Base-by-base conservation (phyloP, 2,113 vertebrate species). In the Scolopax mira region DNA sequence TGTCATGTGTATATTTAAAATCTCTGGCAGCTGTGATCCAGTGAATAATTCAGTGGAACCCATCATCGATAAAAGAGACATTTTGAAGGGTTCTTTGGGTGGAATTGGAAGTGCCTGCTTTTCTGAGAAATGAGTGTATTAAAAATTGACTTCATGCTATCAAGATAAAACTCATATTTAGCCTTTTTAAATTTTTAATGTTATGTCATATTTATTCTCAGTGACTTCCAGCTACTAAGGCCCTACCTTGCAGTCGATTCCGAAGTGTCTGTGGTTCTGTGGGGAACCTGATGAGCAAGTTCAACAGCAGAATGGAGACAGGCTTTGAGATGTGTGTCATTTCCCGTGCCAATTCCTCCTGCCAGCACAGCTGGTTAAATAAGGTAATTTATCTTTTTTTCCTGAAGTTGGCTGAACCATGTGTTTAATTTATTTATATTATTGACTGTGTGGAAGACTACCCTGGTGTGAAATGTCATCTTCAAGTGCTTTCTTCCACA, bases 11-110 rank as follows among this genome's bases (percentile, higher is more conserved):
- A 46, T 39, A 37, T 85, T 93, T 77, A 66, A 90, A 79, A 84
- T 79, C 93, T 61, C 69, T 18, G 51, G 89, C 96, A 96, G 91
- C 94, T 95, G 86, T 2, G 42, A 84, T 49, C 77, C 61, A 72
- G 94, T 96, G 93, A 96, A 96, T 95, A 96, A 96, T 95, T 94
- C 93, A 95, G 87, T 28, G 13, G 52, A 83, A 81, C 31, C 80
- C 89, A 83, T 92, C 78, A 42, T 27, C 0, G 7, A 90, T 87
- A 66, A 92, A 92, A 95, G 83, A 73, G 83, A 80, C 77, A 51
- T 62, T 96, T 57, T 95, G 93, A 94, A 95, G 93, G 77, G 87
- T 92, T 89, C 93, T 89, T 84, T 21, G 69, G 80, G 80, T 78
- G 69, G 65, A 89, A 83, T 18, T 67, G 77, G 37, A 82, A 96